phyloP scores from a whole-genome alignment of 1,140 invertebrate species.

The Ceratitis capitata region DNA sequence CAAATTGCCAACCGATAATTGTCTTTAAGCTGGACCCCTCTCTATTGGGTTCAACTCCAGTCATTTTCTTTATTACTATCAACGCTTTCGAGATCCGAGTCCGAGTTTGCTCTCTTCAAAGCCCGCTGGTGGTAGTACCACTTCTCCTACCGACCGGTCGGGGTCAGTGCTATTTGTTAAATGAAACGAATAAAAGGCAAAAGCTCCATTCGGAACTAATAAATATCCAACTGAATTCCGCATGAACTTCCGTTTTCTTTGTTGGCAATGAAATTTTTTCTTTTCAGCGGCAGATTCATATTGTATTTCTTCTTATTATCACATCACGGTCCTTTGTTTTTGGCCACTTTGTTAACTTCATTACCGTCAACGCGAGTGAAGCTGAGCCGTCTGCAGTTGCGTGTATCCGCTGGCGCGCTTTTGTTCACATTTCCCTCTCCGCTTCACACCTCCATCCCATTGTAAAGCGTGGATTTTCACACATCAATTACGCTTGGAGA shows the following conservation, averaged over 20 bases:
- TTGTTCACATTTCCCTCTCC: neutral
- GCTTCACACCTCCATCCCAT: neutral
- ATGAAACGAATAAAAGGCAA: too few relatives aligned
- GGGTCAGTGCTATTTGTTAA: too few relatives aligned
- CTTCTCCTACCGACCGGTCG: too few relatives aligned
- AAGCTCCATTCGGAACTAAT: neutral
- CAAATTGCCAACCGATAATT: too few relatives aligned
- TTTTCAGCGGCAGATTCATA: neutral
- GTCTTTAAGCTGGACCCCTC: too few relatives aligned
- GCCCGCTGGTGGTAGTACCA: too few relatives aligned
- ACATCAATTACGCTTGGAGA: slow-evolving; percentile 15
- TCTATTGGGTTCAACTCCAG: too few relatives aligned
- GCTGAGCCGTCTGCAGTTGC: neutral
- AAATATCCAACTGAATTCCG: neutral
- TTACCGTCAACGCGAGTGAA: neutral
- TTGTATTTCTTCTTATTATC: neutral
- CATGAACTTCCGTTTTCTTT: neutral
- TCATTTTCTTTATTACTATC: too few relatives aligned
- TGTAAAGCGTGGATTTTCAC: slow-evolving; percentile 7
- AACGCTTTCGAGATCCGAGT: too few relatives aligned
- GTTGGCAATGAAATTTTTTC: neutral
- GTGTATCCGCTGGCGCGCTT: neutral
- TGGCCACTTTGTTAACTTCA: neutral
- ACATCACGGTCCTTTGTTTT: neutral
- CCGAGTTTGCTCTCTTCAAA: too few relatives aligned